phyloP scores from a whole-genome alignment of 2,113 vertebrate genomes.

The Ramphastos sulfuratus region DNA sequence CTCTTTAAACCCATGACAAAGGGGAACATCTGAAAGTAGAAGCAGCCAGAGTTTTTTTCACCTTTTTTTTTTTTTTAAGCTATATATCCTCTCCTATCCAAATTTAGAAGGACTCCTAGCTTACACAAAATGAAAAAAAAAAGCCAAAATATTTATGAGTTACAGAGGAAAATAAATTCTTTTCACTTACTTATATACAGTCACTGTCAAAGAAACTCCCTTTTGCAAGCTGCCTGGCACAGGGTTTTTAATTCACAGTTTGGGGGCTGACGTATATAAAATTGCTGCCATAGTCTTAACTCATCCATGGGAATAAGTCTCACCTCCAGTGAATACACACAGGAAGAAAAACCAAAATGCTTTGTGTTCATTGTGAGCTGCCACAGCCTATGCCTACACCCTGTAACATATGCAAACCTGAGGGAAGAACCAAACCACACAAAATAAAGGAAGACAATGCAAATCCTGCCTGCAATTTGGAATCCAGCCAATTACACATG shows the following conservation, averaged over 20 bases:
- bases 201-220: not conserved
- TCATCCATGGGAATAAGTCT: not conserved
- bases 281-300: not conserved
- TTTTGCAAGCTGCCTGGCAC: not conserved
- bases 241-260: not conserved
- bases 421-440: slow-evolving; percentile 1
- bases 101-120: not conserved
- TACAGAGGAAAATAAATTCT: not conserved
- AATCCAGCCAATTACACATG: slow-evolving; percentile 8
- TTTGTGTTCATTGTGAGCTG: not conserved
- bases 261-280: not conserved
- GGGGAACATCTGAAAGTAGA: not conserved
- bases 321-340: not conserved
- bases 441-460: slow-evolving; percentile 18
- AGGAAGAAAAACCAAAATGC: not conserved
- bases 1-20: too few species aligned
- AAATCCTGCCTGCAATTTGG: slow-evolving; percentile 13
- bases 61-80: not conserved
- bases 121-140: not conserved
- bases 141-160: not conserved
- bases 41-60: not conserved
- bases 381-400: not conserved
- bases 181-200: not conserved
- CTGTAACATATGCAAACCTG: not conserved
- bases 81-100: not conserved